Conservation (phyloP, 35 echinoderm and acorn worm species). For the Anneissia japonica region DNA sequence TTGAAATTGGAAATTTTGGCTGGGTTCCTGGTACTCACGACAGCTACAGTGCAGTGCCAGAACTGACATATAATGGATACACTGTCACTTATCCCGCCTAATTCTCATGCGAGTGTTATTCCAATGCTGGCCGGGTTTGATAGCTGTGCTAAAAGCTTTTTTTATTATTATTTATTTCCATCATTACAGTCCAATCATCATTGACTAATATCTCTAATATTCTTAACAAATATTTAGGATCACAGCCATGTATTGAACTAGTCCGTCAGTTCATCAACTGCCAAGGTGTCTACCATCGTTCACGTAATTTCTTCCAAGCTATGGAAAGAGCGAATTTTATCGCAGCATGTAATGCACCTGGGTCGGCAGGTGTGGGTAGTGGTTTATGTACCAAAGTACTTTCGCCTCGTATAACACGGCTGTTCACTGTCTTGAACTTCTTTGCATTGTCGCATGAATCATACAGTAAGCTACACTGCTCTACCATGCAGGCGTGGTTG, state of each 20-base stretch:
- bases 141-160: no score
- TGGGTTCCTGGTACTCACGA: no score
- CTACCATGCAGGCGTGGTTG: conserved; percentile 66
- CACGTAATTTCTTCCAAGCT: conserved; percentile 45
- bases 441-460: conserved; percentile 41
- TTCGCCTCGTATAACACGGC: conserved; percentile 43
- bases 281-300: conserved; percentile 54
- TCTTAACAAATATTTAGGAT: conserved; percentile 30
- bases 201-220: neutral
- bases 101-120: no score
- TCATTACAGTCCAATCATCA: no score
- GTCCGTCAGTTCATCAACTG: conserved; percentile 61
- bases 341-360: conserved; percentile 39
- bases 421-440: conserved; percentile 50
- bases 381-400: conserved; percentile 48
- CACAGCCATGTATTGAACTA: conserved; percentile 62
- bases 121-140: no score
- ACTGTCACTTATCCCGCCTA: no score
- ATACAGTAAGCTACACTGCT: conserved; percentile 30
- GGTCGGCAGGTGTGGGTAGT: conserved; percentile 43
- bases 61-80: no score
- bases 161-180: no score
- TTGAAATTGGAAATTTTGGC: no score
- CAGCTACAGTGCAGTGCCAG: no score
- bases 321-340: conserved; percentile 63